These are phyloP conservation scores for Dimorphilus gyrociliatus DNA, from an alignment of 2,888 invertebrate genomes.

Conservation along the genomic window DNA sequence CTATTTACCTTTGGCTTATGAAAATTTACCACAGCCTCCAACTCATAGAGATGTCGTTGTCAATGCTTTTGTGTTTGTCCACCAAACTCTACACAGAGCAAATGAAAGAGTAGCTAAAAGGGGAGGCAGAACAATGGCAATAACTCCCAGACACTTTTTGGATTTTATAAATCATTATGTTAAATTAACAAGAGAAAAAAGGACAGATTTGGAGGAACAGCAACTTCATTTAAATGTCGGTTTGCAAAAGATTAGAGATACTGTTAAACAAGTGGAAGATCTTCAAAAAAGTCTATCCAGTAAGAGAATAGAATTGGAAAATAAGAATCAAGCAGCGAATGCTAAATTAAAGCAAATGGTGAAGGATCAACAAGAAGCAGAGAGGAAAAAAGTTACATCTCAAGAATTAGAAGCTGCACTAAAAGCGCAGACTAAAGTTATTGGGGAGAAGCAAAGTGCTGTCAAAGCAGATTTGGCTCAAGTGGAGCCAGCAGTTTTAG, in stretches of 20 bases:
- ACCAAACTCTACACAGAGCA: slow-evolving; percentile 86
- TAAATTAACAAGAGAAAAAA: slow-evolving; percentile 88
- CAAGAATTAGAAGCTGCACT: slow-evolving; percentile 83
- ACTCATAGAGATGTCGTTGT: slow-evolving; percentile 88
- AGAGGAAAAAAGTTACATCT: slow-evolving; percentile 92
- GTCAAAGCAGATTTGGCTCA: slow-evolving; percentile 90
- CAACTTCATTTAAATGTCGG: slow-evolving; percentile 97
- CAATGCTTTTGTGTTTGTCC: slow-evolving; percentile 93
- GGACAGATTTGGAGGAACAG: slow-evolving; percentile 93
- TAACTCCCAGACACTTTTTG: slow-evolving; percentile 90
- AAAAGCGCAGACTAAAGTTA: slow-evolving; percentile 65
- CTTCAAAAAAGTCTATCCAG: slow-evolving; percentile 96
- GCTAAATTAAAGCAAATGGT: slow-evolving; percentile 97
- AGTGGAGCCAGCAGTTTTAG: slow-evolving; percentile 96
- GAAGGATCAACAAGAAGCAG: slow-evolving; percentile 96
- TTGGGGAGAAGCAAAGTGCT: slow-evolving; percentile 76
- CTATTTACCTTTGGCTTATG: slow-evolving; percentile 73
- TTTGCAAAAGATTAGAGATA: slow-evolving; percentile 93
- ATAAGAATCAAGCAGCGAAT: slow-evolving; percentile 96
- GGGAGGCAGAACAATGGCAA: slow-evolving; percentile 86
- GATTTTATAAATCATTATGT: slow-evolving; percentile 98
- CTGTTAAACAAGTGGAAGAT: slow-evolving; percentile 96
- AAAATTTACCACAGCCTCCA: slow-evolving; percentile 45
- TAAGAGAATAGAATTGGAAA: slow-evolving; percentile 64
- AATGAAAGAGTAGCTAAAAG: slow-evolving; percentile 72